Evolutionary conservation across 2,888 invertebrate genomes (phyloP).

Genomic region (Diogma glabrata): DNA sequence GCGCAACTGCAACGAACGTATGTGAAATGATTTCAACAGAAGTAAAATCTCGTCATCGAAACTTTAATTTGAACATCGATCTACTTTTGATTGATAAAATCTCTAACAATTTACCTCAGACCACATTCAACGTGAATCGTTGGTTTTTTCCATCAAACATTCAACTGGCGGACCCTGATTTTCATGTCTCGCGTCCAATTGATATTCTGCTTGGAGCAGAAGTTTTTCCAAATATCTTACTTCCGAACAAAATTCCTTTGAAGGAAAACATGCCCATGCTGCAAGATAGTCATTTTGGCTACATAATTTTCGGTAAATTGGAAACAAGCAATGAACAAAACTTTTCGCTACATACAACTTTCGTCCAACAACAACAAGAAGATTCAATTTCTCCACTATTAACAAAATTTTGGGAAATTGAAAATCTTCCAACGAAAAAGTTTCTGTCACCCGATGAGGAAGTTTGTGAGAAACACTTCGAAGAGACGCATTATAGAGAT

Average conservation of each 20-base stretch:
- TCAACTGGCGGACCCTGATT: neutral
- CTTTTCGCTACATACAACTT: neutral
- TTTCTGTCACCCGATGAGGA: constrained; percentile 14
- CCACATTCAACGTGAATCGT: neutral
- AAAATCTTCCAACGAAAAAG: constrained; percentile 13
- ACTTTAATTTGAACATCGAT: neutral
- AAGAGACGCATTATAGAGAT: constrained; percentile 12
- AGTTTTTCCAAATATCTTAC: neutral
- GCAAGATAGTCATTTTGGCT: neutral
- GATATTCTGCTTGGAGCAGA: neutral
- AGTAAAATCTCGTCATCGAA: neutral
- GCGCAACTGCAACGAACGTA: too few relatives aligned
- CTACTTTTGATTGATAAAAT: neutral
- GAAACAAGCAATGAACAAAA: neutral
- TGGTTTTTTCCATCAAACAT: neutral
- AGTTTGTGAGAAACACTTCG: constrained; percentile 19
- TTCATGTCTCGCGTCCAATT: neutral
- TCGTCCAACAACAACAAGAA: neutral
- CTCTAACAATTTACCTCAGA: neutral
- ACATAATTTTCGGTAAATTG: neutral
- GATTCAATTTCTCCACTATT: neutral
- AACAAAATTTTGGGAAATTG: constrained; percentile 18
- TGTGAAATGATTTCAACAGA: neutral
- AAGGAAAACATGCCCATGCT: neutral
- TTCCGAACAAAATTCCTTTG: neutral